Evolutionary conservation across 2,888 invertebrate genomes (phyloP), one percentile per base, ranked within the genome.

Genomic region (Patella depressa): DNA sequence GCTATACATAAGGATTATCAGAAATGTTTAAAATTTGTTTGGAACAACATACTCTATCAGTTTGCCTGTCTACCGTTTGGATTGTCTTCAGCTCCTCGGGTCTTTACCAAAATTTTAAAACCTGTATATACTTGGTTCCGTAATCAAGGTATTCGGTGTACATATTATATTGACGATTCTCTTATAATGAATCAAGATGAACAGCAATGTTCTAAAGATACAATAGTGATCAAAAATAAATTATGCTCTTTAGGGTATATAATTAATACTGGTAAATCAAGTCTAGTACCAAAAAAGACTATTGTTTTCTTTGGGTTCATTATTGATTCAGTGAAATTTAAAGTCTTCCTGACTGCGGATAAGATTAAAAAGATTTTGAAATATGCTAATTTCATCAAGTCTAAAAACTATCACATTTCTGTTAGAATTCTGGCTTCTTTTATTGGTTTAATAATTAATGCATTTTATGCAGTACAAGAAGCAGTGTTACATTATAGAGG

Each of bases 1-100:
- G 14, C 9, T 65, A 76, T 79, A 69, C 71, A 74, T 69, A 9
- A 54, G 17, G 53, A 74, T 19, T 76, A 29, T 54, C 72, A 74
- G 54, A 78, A 78, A 34, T 78, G 72, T 53, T 34, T 78, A 9
- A 78, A 75, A 65, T 75, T 78, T 71, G 17, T 19, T 53, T 78
- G 72, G 74, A 71, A 78, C 65, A 69, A 71, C 4, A 14, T 53
- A 65, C 19, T 73, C 7, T 80, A 72, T 29, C 55, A 73, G 19
- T 76, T 78, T 71, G 53, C 71, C 53, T 78, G 71, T 54, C 59
- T 65, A 14, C 65, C 65, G 1, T 65, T 65, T 19, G 65, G 65
- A 5, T 19, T 65, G 24, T 4, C 14, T 12, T 19, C 19, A 12
- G 65, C 65, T 65, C 65, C 65, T 5, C n/a, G 65, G 9, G 15